Conservation (phyloP, 2,888 invertebrate genomes). For the Andricus curvator region DNA sequence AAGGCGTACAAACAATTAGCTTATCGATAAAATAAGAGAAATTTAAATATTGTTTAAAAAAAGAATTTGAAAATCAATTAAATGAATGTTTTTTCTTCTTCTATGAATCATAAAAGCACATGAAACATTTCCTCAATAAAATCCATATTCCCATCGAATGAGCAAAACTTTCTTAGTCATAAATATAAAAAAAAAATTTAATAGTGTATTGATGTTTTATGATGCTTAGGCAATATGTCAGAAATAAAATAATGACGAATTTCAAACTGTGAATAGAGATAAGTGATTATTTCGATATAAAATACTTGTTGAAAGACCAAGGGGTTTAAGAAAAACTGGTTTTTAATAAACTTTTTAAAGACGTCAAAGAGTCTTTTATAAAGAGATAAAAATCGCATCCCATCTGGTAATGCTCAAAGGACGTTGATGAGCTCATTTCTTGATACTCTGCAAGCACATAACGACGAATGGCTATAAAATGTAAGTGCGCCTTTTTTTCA, state of each 20-base stretch:
- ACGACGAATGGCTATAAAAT: constrained; percentile 19
- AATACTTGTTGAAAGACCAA: constrained; percentile 35
- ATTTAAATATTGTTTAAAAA: not conserved
- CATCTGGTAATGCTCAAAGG: constrained; percentile 40
- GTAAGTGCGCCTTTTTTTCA: constrained; percentile 33
- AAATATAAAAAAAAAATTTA: not conserved
- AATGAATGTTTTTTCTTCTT: not conserved
- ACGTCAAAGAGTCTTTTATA: constrained; percentile 35
- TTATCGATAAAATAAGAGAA: not conserved
- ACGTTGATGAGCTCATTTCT: constrained; percentile 40
- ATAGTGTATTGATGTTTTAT: constrained; percentile 5
- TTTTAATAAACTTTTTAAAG: constrained; percentile 37
- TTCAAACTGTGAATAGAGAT: constrained; percentile 6
- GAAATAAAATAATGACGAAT: constrained; percentile 11
- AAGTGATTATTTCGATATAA: constrained; percentile 18
- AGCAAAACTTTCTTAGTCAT: not conserved
- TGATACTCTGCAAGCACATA: constrained; percentile 36
- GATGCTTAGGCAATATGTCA: not conserved
- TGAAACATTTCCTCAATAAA: not conserved
- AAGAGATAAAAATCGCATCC: constrained; percentile 35
- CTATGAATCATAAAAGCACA: not conserved
- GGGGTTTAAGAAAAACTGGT: constrained; percentile 22
- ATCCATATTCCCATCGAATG: not conserved
- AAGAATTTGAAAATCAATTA: not conserved
- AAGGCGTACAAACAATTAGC: not conserved